phyloP scores from a whole-genome alignment of 92 coral and sea anemone genomes.

The Umimayanthus chanpuru region DNA sequence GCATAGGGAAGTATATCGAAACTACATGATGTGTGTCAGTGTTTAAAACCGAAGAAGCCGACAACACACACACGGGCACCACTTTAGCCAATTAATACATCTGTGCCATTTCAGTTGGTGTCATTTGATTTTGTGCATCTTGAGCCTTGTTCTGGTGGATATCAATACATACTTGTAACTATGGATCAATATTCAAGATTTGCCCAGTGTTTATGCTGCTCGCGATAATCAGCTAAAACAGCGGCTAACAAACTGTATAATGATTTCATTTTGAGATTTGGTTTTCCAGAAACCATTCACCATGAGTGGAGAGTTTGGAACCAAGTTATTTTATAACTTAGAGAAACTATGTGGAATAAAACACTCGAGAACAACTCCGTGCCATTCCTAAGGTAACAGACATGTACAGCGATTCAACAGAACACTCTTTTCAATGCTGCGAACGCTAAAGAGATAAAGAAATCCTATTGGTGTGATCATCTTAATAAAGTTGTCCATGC shows the following conservation, averaged over 20 bases:
- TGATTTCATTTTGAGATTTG: constrained; percentile 45
- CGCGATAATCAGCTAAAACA: constrained; percentile 59
- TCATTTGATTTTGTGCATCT: constrained; percentile 55
- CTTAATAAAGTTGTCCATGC: constrained; percentile 66
- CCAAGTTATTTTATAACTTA: constrained; percentile 59
- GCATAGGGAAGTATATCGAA: too few relatives aligned
- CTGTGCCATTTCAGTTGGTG: constrained; percentile 61
- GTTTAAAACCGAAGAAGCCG: constrained; percentile 54
- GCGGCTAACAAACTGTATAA: constrained; percentile 58
- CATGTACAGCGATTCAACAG: too few relatives aligned
- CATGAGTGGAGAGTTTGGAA: constrained; percentile 71
- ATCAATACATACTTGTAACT: constrained; percentile 53
- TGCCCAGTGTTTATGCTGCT: constrained; percentile 59
- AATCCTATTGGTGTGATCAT: constrained; percentile 33
- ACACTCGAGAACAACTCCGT: constrained; percentile 62
- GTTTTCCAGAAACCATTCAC: constrained; percentile 25
- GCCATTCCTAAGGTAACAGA: constrained; percentile 68
- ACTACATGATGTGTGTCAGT: constrained; percentile 36
- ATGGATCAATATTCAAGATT: constrained; percentile 63
- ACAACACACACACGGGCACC: constrained; percentile 45
- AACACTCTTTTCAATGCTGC: too few relatives aligned
- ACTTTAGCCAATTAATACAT: constrained; percentile 48
- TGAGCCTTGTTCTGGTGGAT: constrained; percentile 56
- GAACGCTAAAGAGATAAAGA: constrained; percentile 51
- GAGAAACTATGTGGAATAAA: constrained; percentile 62